These are phyloP conservation scores for Melipona bicolor DNA, from an alignment of 2,888 invertebrate genomes.

Conservation along the genomic window DNA sequence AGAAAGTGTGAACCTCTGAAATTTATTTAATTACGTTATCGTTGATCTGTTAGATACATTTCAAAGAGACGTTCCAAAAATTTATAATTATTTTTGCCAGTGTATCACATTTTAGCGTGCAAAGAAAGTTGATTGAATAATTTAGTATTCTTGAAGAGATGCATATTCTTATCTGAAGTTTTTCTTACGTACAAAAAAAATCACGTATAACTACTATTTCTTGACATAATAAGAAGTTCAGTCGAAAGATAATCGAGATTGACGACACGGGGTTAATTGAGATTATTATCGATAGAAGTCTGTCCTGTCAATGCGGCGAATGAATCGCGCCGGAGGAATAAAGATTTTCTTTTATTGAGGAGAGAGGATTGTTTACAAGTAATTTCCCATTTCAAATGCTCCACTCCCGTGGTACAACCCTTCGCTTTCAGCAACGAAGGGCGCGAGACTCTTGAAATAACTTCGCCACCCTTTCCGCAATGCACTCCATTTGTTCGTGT, in stretches of 20 bases:
- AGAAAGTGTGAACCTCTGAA: no score
- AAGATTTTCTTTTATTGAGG: background rate
- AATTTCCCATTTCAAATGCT: background rate
- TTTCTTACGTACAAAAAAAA: no score
- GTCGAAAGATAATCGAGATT: background rate
- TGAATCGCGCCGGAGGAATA: background rate
- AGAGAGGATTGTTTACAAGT: background rate
- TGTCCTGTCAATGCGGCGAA: background rate
- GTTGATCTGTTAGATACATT: no score
- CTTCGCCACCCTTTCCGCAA: no score
- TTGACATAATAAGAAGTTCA: no score
- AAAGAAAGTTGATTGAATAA: background rate
- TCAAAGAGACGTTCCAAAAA: background rate
- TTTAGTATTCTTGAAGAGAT: background rate
- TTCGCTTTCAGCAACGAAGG: background rate
- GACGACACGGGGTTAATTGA: background rate
- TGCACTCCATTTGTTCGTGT: background rate
- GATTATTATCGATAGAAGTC: background rate
- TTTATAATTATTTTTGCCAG: background rate
- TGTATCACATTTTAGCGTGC: no score
- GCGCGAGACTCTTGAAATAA: background rate
- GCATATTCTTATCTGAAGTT: no score
- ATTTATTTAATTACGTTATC: no score
- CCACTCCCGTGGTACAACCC: accelerated
- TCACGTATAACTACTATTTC: no score